A percentile compares a stretch with the other conserved stretches of the same genome.
Evolutionary conservation across 2,797 vertebrate genomes (phyloP).

Genomic region (Acomys russatus): DNA sequence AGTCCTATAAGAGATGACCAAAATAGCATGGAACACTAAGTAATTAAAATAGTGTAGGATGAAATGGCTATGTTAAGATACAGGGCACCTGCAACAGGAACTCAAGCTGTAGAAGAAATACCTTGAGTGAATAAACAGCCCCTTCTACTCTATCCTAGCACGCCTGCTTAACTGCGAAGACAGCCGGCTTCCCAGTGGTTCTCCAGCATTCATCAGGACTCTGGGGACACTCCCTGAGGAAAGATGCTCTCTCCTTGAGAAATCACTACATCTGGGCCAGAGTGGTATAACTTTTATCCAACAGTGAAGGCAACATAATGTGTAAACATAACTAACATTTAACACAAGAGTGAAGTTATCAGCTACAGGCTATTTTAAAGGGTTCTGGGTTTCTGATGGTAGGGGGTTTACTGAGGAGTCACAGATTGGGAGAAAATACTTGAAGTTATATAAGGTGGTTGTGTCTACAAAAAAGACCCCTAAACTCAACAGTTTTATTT

Average conservation of each 20-base stretch:
- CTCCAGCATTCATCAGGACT: not conserved
- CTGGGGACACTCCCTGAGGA: not conserved
- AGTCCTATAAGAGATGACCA: conserved; percentile 8
- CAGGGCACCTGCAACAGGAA: not conserved
- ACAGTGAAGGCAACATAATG: not conserved
- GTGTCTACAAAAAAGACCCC: not conserved
- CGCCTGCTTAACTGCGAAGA: not conserved
- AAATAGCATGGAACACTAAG: not conserved
- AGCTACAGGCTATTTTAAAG: conserved; percentile 1
- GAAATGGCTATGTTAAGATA: conserved; percentile 9
- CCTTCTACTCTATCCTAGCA: not conserved
- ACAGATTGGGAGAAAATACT: not conserved
- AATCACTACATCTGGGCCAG: not conserved
- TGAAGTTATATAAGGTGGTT: not conserved
- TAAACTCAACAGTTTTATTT: not conserved
- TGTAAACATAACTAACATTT: not conserved
- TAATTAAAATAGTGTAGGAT: conserved; percentile 10
- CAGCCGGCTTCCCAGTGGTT: not conserved
- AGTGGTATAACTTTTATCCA: conserved; percentile 24
- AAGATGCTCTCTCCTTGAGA: not conserved
- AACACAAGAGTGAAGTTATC: conserved; percentile 26
- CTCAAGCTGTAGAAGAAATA: not conserved
- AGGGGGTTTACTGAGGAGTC: not conserved
- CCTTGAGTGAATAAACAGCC: not conserved
- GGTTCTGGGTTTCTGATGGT: not conserved